Base-by-base conservation (phyloP, 2,113 vertebrate genomes). In the Fregata magnificens region DNA sequence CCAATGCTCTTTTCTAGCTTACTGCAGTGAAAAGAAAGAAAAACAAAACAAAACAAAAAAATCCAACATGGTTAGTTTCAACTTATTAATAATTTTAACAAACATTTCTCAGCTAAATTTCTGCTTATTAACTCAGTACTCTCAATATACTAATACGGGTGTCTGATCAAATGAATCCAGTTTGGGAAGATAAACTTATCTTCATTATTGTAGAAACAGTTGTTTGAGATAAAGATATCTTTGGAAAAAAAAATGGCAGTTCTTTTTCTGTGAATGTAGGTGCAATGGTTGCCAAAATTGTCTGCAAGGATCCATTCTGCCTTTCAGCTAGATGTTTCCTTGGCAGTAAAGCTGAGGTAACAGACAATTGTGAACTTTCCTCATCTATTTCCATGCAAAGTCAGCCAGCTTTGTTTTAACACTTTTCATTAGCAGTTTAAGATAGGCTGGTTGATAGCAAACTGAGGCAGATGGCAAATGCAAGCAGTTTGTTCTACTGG, bases 381-480 rank as follows among this genome's bases (percentile, higher is more conserved):
- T 88, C 59, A 81, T 91, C 90, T 92, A 88, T 83, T 88, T 32
- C 59, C 55, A 58, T 4, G 42, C n/a, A 70, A 83, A 86, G 83
- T 86, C 94, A 92, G 80, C 71, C 91, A 95, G 77, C 55, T 88
- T 89, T 0, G 0, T 86, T 95, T 92, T 92, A 94, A 95, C 76
- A 81, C 88, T 86, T 91, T 81, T 84, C 91, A 91, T 96, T 73
- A 86, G 67, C 45, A 77, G 80, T 80, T 95, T 82, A 74, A 77
- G 86, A 86, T 13, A 55, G 72, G 40, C 28, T 65, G n/a, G 71
- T 88, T 91, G 86, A 88, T 78, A 1, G 0, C 72, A 83, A 79
- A 85, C 82, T 28, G 34, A 94, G 67, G 80, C 91, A 97, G 95
- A 96, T 89, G 91, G 91, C 59, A 95, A 92, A 88, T 3, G 9